Conservation (phyloP, 2,797 vertebrate species). For the Botia kubotai region DNA sequence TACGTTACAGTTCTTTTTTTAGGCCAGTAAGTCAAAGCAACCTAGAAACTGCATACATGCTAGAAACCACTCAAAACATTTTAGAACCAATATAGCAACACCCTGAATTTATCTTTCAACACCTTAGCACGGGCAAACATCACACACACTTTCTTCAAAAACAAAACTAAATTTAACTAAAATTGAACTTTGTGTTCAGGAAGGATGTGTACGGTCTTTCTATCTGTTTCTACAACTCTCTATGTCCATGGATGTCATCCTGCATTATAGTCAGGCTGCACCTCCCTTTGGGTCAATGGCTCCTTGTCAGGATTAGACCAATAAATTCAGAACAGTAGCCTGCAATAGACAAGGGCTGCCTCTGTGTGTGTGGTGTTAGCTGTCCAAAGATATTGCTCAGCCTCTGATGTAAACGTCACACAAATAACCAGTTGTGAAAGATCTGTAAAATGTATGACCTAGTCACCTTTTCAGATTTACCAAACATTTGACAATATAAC, state of each 20-base stretch:
- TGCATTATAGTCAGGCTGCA: constrained; percentile 63
- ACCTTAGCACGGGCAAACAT: neutral
- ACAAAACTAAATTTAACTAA: neutral
- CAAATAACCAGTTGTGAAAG: constrained; percentile 9
- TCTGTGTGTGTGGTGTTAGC: constrained; percentile 1
- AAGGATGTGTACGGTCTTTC: neutral
- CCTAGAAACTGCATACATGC: too few relatives aligned
- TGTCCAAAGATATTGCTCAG: constrained; percentile 26
- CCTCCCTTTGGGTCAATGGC: constrained; percentile 72
- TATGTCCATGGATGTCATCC: constrained; percentile 65
- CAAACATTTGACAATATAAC: neutral
- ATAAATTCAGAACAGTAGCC: constrained; percentile 22
- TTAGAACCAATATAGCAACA: too few relatives aligned
- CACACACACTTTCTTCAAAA: neutral
- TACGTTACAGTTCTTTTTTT: too few relatives aligned
- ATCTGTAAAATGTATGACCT: neutral
- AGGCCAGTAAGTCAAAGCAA: too few relatives aligned
- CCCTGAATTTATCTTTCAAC: neutral
- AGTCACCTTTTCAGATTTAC: neutral
- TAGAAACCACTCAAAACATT: too few relatives aligned
- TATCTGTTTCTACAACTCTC: constrained; percentile 18
- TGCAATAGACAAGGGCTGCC: constrained; percentile 6
- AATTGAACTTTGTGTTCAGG: neutral
- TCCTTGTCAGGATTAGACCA: constrained; percentile 65
- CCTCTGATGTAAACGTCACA: neutral